phyloP scores from a whole-genome alignment of 2,888 invertebrate species.

The Drosophila bunnanda region DNA sequence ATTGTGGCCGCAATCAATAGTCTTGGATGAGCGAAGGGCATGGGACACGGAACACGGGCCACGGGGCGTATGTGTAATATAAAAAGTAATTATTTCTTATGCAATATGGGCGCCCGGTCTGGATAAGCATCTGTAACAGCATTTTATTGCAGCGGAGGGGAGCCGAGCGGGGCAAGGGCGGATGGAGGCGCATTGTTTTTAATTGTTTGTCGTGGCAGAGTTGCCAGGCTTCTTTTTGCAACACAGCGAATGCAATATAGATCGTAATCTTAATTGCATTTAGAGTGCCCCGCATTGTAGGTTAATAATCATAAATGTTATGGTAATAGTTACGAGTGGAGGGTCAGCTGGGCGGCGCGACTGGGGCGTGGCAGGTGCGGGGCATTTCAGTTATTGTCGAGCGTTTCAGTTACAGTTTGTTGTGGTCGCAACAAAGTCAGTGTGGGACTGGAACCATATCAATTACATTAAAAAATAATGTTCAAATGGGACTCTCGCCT shows the following conservation, averaged over 20 bases:
- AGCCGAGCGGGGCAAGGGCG: neutral
- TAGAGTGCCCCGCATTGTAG: constrained; percentile 80
- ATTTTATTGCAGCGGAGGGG: constrained; percentile 65
- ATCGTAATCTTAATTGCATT: constrained; percentile 79
- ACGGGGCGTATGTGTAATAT: constrained; percentile 75
- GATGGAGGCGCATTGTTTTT: constrained; percentile 72
- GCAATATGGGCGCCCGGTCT: constrained; percentile 64
- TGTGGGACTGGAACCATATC: constrained; percentile 27
- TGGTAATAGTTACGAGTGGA: constrained; percentile 67
- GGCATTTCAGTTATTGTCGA: constrained; percentile 34
- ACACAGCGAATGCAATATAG: constrained; percentile 63
- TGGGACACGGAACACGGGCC: constrained; percentile 18
- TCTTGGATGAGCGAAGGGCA: constrained; percentile 55
- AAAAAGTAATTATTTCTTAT: constrained; percentile 79
- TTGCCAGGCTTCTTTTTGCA: constrained; percentile 57
- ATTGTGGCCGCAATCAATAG: constrained; percentile 68
- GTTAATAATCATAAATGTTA: constrained; percentile 81
- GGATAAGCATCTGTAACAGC: constrained; percentile 76
- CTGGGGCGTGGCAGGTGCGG: constrained; percentile 21
- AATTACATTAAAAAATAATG: constrained; percentile 50
- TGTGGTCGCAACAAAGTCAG: constrained; percentile 53
- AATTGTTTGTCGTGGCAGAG: constrained; percentile 75
- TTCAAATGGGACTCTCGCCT: neutral
- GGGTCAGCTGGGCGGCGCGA: neutral
- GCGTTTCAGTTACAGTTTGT: constrained; percentile 42